phyloP scores from a whole-genome alignment of 1,140 invertebrate genomes.

The Pseudomyrmex concolor region DNA sequence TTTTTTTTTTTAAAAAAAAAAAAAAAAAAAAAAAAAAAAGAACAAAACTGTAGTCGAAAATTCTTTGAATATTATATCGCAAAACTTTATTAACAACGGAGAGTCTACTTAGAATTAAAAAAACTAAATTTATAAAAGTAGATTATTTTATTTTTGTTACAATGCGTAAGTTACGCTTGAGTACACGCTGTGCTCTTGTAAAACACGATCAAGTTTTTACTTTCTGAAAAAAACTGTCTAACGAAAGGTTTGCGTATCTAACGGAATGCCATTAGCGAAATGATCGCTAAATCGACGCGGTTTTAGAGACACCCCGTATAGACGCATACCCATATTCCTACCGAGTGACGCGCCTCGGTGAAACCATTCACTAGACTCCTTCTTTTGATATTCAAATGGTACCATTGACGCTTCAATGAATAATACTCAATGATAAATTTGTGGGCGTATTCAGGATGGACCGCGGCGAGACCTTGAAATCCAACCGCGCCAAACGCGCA shows the following conservation, averaged over 20 bases:
- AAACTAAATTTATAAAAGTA: no score
- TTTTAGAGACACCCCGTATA: constrained; percentile 46
- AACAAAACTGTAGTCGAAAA: no score
- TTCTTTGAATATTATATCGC: no score
- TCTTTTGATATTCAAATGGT: constrained; percentile 86
- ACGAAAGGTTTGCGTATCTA: neutral
- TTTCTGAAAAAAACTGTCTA: neutral
- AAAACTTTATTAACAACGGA: no score
- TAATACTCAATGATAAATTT: constrained; percentile 86
- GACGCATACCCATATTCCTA: constrained; percentile 45
- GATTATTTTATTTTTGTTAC: neutral
- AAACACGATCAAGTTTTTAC: neutral
- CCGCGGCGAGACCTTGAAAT: constrained; percentile 82
- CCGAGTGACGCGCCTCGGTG: constrained; percentile 65
- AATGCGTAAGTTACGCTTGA: neutral
- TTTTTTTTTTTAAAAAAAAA: no score
- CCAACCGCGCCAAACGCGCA: constrained; percentile 78
- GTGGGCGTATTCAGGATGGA: constrained; percentile 84
- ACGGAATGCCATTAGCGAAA: neutral
- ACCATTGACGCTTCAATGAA: constrained; percentile 85
- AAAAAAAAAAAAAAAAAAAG: no score
- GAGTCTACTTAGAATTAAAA: no score
- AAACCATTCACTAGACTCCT: constrained; percentile 80
- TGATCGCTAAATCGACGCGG: neutral
- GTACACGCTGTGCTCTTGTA: neutral